These are phyloP conservation scores for Meteorus sp. DNA, from an alignment of 1,140 invertebrate species.

Conservation along the genomic window DNA sequence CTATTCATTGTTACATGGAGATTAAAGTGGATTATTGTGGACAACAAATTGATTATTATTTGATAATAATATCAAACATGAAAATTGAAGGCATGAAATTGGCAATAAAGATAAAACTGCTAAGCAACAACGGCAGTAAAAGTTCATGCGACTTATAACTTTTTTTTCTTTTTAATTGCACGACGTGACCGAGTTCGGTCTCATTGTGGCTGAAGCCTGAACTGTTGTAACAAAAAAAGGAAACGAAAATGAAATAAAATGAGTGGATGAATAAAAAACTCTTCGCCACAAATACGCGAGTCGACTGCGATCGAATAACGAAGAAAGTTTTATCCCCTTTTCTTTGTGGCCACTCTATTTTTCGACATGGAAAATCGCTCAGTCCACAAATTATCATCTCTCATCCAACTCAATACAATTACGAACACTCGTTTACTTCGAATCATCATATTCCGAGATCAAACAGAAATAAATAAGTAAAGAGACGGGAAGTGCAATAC, in stretches of 20 bases:
- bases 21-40: not conserved
- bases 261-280: not conserved
- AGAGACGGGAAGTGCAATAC: no score
- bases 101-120: conserved; percentile 17
- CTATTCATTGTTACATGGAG: no score
- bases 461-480: no score
- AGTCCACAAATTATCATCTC: no score
- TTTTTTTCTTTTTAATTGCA: conserved; percentile 1
- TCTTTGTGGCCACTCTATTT: no score
- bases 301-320: not conserved
- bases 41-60: not conserved
- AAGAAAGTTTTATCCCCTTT: no score
- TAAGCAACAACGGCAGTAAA: conserved; percentile 8
- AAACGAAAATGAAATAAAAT: no score
- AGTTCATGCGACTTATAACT: conserved; percentile 3
- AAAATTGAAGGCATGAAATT: conserved; percentile 6
- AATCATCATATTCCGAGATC: no score
- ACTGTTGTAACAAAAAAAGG: not conserved
- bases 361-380: no score
- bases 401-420: no score
- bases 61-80: not conserved
- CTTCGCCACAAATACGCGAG: not conserved
- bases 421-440: no score
- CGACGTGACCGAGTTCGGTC: not conserved
- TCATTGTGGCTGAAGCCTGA: no score